phyloP scores from a whole-genome alignment of 1,140 invertebrate species.

The Hycleus cichorii region DNA sequence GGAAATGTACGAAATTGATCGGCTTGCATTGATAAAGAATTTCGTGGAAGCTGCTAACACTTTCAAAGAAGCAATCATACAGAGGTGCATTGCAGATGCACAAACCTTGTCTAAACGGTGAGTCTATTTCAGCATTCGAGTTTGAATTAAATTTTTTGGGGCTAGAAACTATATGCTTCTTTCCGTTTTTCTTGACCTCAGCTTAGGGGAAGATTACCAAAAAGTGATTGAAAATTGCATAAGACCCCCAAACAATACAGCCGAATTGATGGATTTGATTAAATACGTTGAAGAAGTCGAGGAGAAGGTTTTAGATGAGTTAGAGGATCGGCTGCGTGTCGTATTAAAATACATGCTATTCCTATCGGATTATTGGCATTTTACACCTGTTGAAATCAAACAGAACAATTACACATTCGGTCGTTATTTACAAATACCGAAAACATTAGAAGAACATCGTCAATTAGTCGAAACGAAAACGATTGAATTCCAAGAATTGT shows the following conservation, averaged over 20 bases:
- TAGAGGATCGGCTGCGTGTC: constrained; percentile 65
- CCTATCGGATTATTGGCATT: constrained; percentile 68
- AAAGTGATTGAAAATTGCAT: constrained; percentile 70
- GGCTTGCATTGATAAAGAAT: constrained; percentile 66
- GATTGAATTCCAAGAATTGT: constrained; percentile 74
- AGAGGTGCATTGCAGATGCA: constrained; percentile 72
- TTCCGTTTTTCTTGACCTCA: constrained; percentile 33
- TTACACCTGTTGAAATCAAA: constrained; percentile 78
- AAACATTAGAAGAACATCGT: constrained; percentile 74
- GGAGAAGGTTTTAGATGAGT: constrained; percentile 56
- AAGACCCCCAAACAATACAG: constrained; percentile 72
- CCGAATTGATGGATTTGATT: constrained; percentile 75
- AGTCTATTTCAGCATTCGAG: constrained; percentile 30
- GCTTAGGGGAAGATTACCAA: constrained; percentile 80
- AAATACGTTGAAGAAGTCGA: constrained; percentile 63
- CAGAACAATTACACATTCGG: constrained; percentile 74
- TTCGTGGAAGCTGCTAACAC: constrained; percentile 61
- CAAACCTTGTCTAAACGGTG: constrained; percentile 70
- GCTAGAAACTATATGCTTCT: too few species aligned
- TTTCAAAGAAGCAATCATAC: constrained; percentile 63
- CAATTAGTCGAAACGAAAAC: constrained; percentile 75
- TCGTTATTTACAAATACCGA: constrained; percentile 57
- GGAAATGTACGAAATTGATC: constrained; percentile 80
- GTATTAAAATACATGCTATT: constrained; percentile 65
- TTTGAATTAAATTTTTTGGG: too few species aligned